Evolutionary conservation across 2,888 invertebrate genomes (phyloP).

Genomic region (Pocota personata): DNA sequence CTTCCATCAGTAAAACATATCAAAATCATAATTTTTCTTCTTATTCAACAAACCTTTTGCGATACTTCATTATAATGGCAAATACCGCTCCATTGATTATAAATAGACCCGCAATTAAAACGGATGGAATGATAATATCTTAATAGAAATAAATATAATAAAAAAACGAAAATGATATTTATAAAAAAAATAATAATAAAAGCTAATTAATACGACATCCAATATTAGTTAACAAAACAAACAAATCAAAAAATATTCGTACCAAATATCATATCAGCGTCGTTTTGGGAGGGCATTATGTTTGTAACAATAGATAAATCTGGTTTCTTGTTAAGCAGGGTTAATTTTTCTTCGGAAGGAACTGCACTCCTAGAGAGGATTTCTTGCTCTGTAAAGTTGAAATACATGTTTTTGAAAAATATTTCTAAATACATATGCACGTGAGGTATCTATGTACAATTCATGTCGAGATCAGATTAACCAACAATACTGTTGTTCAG

Average conservation of each 20-base stretch:
- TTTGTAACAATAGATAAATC: constrained; percentile 49
- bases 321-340: constrained; percentile 52
- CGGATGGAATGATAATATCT: constrained; percentile 89
- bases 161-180: constrained; percentile 32
- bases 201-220: not conserved
- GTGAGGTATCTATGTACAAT: not conserved
- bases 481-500: not conserved
- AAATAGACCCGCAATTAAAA: constrained; percentile 88
- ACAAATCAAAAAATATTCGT: constrained; percentile 38
- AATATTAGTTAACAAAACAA: constrained; percentile 30
- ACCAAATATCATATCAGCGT: constrained; percentile 76
- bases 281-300: constrained; percentile 74
- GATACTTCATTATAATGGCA: constrained; percentile 86
- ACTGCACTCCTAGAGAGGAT: constrained; percentile 65
- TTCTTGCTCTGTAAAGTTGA: constrained; percentile 75
- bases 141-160: constrained; percentile 82
- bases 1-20: constrained; percentile 9
- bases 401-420: constrained; percentile 23
- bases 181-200: constrained; percentile 31
- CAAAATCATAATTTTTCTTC: not conserved
- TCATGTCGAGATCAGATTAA: not conserved
- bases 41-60: constrained; percentile 75
- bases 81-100: constrained; percentile 89
- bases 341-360: constrained; percentile 60
- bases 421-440: not conserved